A percentile compares a stretch with the other conserved stretches of the same genome.
Evolutionary conservation across 2,113 vertebrate genomes (phyloP).

Genomic region (Petaurus breviceps): DNA sequence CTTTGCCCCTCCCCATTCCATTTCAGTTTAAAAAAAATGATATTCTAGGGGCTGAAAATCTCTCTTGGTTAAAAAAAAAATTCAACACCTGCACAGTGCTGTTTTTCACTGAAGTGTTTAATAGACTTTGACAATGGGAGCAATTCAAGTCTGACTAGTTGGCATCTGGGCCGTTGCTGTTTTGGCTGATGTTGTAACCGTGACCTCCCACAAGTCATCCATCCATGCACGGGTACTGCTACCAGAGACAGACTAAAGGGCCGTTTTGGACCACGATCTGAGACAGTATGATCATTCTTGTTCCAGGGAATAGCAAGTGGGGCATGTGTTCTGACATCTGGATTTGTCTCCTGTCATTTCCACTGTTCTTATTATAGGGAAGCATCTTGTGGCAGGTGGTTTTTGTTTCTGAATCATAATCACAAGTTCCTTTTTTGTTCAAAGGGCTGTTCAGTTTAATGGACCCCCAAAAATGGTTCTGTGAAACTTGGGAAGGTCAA

Average conservation of each 20-base stretch:
- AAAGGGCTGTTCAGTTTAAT: conserved; percentile 62
- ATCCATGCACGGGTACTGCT: neutral
- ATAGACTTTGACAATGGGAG: neutral
- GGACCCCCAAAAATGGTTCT: conserved; percentile 61
- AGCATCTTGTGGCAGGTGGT: neutral
- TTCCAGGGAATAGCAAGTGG: neutral
- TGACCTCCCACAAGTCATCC: neutral
- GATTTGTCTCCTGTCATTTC: conserved; percentile 14
- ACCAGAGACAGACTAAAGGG: neutral
- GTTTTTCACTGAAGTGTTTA: neutral
- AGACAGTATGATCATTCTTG: neutral
- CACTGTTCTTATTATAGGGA: conserved; percentile 7
- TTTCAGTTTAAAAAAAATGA: neutral
- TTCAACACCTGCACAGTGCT: neutral
- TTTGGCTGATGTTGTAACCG: neutral
- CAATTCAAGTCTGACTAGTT: neutral
- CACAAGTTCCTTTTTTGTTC: conserved; percentile 53
- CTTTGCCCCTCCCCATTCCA: neutral
- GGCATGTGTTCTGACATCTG: conserved; percentile 1
- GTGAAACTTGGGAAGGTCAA: conserved; percentile 47
- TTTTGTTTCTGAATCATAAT: conserved; percentile 64
- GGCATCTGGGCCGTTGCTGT: neutral
- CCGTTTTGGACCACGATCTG: neutral
- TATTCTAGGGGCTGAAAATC: neutral
- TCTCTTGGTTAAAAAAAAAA: neutral